These are phyloP conservation scores for Eupithecia exiguata DNA, from an alignment of 2,888 invertebrate species.

Conservation along the genomic window DNA sequence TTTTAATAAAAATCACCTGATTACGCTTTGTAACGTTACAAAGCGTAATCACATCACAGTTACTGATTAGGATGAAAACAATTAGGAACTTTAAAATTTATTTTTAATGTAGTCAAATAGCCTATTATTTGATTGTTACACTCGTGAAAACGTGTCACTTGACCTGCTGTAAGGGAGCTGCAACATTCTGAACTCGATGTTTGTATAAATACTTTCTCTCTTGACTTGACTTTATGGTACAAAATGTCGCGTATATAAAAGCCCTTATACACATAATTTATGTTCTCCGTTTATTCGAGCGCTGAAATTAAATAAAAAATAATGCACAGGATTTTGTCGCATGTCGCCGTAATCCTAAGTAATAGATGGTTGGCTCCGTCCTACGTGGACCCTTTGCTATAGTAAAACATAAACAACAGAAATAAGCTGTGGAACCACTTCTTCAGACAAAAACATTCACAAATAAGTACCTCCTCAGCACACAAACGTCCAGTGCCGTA, in stretches of 20 bases:
- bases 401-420: neutral
- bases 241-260: neutral
- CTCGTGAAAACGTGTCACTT: too few relatives aligned
- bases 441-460: neutral
- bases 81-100: too few relatives aligned
- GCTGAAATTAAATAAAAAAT: conserved; percentile 49
- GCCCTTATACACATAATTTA: conserved; percentile 35
- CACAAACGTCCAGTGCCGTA: too few relatives aligned
- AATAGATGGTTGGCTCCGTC: conserved; percentile 39
- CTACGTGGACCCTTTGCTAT: neutral
- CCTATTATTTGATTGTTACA: too few relatives aligned
- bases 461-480: neutral
- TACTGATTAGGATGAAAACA: too few relatives aligned
- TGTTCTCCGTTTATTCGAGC: conserved; percentile 35
- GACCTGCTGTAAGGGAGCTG: too few relatives aligned
- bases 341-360: conserved; percentile 42
- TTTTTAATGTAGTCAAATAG: too few relatives aligned
- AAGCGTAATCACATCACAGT: too few relatives aligned
- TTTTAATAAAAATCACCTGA: too few relatives aligned
- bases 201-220: neutral
- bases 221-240: neutral
- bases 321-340: conserved; percentile 44
- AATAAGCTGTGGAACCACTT: neutral
- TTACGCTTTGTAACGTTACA: too few relatives aligned
- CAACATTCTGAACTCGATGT: neutral